Percentiles rank a stretch among this genome's conserved stretches.
Evolutionary conservation across 2,797 vertebrate species (phyloP).

Genomic region (Prunella strophiata): DNA sequence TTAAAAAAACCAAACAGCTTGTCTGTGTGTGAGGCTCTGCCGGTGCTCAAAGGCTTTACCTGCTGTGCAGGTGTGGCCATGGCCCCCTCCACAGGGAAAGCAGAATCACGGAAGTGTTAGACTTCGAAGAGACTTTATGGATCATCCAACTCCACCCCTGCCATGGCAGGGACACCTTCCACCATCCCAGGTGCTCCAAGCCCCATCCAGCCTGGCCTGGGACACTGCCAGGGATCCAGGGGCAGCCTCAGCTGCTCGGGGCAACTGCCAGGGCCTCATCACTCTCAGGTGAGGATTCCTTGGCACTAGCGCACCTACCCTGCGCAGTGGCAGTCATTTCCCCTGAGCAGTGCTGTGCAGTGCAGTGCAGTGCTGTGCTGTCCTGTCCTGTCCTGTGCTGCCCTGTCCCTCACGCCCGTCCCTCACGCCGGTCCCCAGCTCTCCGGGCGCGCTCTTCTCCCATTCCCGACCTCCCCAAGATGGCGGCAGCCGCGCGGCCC

Average conservation of each 20-base stretch:
- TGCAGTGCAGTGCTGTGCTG: too few species aligned
- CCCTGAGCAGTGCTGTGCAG: too few species aligned
- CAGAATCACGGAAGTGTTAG: too few species aligned
- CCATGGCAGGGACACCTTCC: not conserved
- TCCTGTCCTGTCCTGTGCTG: too few species aligned
- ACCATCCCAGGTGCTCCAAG: rapidly evolving
- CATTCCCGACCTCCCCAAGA: not conserved
- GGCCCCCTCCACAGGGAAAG: not conserved
- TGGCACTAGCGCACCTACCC: rapidly evolving
- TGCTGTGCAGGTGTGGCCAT: rapidly evolving
- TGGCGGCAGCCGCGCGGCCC: rapidly evolving
- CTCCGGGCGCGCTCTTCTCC: rapidly evolving
- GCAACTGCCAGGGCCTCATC: not conserved
- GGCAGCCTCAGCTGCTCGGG: not conserved
- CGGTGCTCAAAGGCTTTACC: rapidly evolving
- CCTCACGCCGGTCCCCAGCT: rapidly evolving
- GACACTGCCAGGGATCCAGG: not conserved
- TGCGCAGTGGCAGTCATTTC: rapidly evolving
- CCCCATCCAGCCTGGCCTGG: not conserved
- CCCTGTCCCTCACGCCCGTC: rapidly evolving
- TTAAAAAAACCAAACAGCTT: not conserved
- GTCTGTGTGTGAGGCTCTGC: rapidly evolving
- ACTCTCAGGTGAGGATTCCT: too few species aligned
- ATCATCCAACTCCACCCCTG: rapidly evolving
- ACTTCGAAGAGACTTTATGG: not conserved